phyloP scores from a whole-genome alignment of 2,888 invertebrate species.

The Nomada ruficornis region DNA sequence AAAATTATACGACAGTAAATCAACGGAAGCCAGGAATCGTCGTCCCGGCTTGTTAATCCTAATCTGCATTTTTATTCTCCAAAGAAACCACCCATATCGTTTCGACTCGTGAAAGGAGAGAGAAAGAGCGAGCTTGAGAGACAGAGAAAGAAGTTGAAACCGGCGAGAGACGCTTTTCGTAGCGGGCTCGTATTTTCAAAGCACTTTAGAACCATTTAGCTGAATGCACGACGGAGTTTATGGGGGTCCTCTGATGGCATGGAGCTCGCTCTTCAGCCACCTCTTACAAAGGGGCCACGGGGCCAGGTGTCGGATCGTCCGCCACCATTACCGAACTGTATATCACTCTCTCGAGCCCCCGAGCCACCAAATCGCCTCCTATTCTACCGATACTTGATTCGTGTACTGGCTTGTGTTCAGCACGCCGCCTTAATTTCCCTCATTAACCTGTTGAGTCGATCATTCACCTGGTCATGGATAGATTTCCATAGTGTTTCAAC shows the following conservation, averaged over 20 bases:
- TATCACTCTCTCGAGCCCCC: slow-evolving; percentile 78
- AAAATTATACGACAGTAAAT: slow-evolving; percentile 68
- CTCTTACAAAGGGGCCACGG: slow-evolving; percentile 76
- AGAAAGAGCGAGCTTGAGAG: background rate
- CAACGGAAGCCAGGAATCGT: slow-evolving; percentile 69
- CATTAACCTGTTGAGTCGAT: slow-evolving; percentile 55
- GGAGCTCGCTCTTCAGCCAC: slow-evolving; percentile 67
- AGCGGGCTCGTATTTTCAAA: slow-evolving; percentile 72
- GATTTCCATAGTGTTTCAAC: no score
- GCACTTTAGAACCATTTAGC: slow-evolving; percentile 81
- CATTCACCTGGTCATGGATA: background rate
- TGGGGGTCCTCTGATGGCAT: slow-evolving; percentile 71
- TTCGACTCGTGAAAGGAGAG: slow-evolving; percentile 35
- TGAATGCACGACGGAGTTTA: slow-evolving; percentile 77
- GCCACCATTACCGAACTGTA: slow-evolving; percentile 83
- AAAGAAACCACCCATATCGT: slow-evolving; percentile 66
- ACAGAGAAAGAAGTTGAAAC: background rate
- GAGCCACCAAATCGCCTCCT: slow-evolving; percentile 34
- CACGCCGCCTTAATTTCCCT: slow-evolving; percentile 78
- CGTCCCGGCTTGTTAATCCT: slow-evolving; percentile 73
- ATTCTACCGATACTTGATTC: slow-evolving; percentile 4
- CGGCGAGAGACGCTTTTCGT: slow-evolving; percentile 51
- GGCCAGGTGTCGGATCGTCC: slow-evolving; percentile 81
- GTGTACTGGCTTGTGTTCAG: slow-evolving; percentile 50
- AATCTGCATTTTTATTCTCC: slow-evolving; percentile 77